Percentiles rank a stretch among this genome's conserved stretches.
These are phyloP conservation scores for Xiphorhynchus elegans DNA, from an alignment of 2,113 vertebrate species.

Conservation along the genomic window DNA sequence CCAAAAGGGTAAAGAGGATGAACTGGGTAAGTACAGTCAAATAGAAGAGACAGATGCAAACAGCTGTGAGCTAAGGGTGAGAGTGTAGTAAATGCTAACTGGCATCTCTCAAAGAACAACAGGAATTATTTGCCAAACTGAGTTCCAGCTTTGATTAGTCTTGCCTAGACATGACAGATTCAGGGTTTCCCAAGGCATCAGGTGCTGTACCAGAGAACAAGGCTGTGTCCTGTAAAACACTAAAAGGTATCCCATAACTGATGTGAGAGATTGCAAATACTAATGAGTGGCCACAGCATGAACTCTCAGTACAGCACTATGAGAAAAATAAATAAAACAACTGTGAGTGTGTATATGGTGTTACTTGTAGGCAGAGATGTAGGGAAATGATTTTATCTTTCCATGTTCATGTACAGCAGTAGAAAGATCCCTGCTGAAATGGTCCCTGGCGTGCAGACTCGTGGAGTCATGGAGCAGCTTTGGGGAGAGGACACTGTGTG, in stretches of 20 bases:
- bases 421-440: neutral
- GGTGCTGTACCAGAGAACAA: neutral
- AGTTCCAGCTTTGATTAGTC: neutral
- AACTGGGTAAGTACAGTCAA: neutral
- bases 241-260: neutral
- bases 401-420: accelerated
- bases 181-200: neutral
- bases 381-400: neutral
- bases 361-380: neutral
- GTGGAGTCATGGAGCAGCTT: neutral
- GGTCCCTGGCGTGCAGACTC: accelerated
- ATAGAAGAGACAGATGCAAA: neutral
- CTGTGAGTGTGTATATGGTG: neutral
- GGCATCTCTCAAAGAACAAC: neutral
- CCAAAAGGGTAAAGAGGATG: neutral
- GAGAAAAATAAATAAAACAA: neutral
- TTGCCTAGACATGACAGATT: neutral
- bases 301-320: neutral
- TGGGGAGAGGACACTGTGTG: neutral
- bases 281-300: neutral
- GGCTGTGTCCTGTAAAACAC: neutral
- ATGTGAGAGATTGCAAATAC: neutral
- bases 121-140: neutral
- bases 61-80: neutral
- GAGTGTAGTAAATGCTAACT: neutral